Evolutionary conservation across 1,140 invertebrate genomes (phyloP).

Genomic region (Nephila pilipes): DNA sequence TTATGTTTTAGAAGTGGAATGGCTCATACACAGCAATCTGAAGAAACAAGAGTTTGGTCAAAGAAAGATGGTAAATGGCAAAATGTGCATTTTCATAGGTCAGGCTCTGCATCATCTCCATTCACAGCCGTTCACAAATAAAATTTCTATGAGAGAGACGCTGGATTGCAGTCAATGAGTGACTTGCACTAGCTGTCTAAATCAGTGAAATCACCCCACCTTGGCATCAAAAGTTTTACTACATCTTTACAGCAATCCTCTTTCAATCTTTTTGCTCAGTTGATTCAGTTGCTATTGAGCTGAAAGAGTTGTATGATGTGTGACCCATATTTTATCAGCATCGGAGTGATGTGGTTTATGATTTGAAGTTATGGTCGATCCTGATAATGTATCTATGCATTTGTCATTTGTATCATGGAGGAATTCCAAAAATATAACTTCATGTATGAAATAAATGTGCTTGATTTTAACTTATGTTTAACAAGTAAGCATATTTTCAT

Average conservation of each 20-base stretch:
- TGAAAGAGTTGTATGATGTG: constrained; percentile 47
- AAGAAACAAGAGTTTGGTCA: constrained; percentile 98
- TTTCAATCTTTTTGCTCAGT: constrained; percentile 71
- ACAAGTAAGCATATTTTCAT: not conserved
- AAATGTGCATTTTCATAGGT: constrained; percentile 96
- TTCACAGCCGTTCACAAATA: constrained; percentile 74
- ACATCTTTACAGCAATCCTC: constrained; percentile 71
- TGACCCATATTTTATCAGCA: constrained; percentile 42
- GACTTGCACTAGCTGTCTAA: constrained; percentile 73
- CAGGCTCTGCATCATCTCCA: constrained; percentile 78
- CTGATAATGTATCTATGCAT: not conserved
- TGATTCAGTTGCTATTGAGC: constrained; percentile 60
- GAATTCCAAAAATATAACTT: not conserved
- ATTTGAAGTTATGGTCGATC: constrained; percentile 20
- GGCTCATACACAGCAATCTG: constrained; percentile 94
- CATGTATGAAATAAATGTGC: not conserved
- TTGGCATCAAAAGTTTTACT: constrained; percentile 76
- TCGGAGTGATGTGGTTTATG: constrained; percentile 50
- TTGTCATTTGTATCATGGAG: not conserved
- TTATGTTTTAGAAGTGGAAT: constrained; percentile 85
- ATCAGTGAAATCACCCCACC: constrained; percentile 77
- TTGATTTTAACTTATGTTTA: not conserved
- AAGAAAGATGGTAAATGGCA: constrained; percentile 98
- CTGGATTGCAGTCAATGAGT: constrained; percentile 68
- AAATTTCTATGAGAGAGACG: constrained; percentile 44